phyloP scores from a whole-genome alignment of 2,797 vertebrate species.

The Oreochromis grahami region DNA sequence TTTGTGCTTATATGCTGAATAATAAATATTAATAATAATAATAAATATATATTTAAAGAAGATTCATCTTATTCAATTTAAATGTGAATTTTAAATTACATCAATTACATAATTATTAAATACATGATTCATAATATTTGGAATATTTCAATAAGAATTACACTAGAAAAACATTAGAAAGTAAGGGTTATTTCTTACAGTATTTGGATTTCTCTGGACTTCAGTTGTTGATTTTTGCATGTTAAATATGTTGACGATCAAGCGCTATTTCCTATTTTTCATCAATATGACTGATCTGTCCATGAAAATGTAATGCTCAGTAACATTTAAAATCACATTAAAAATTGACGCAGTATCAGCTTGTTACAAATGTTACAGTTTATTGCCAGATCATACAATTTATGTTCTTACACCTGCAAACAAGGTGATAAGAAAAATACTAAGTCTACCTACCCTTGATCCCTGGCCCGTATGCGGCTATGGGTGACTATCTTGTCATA shows the following conservation, averaged over 20 bases:
- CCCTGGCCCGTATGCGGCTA: slow-evolving; percentile 92
- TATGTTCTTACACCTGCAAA: background rate
- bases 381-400: background rate
- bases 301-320: background rate
- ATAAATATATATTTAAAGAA: no score
- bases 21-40: no score
- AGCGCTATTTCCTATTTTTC: slow-evolving; percentile 17
- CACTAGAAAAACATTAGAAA: background rate
- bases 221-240: background rate
- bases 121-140: background rate
- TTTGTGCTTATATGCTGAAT: no score
- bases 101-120: background rate
- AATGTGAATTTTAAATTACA: background rate
- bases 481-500: slow-evolving; percentile 97
- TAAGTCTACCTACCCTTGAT: slow-evolving; percentile 86
- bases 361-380: background rate
- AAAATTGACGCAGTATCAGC: background rate
- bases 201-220: background rate
- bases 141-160: background rate
- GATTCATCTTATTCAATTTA: background rate
- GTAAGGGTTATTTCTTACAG: background rate
- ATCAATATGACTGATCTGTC: slow-evolving; percentile 12
- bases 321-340: background rate
- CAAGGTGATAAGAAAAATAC: background rate
- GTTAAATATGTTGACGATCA: background rate